phyloP scores from a whole-genome alignment of 2,888 invertebrate genomes.

The Brenthis hecate region DNA sequence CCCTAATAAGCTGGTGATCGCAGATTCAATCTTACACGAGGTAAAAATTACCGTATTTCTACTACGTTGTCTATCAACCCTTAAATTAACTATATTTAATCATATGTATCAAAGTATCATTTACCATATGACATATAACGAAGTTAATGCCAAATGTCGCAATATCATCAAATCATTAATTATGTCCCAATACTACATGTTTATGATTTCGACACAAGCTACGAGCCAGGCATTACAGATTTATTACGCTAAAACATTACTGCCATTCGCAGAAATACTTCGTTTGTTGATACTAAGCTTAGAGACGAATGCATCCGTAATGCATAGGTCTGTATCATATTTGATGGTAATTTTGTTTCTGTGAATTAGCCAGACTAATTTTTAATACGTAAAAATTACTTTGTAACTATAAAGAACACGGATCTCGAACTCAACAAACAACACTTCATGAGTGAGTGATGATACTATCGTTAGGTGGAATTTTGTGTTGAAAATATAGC shows the following conservation, averaged over 20 bases:
- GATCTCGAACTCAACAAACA: too few species aligned
- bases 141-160: conserved; percentile 2
- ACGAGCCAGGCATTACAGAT: conserved; percentile 34
- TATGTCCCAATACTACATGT: conserved; percentile 22
- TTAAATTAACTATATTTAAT: neutral
- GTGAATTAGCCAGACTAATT: too few species aligned
- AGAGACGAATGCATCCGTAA: neutral
- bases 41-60: neutral
- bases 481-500: too few species aligned
- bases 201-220: conserved; percentile 30
- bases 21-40: too few species aligned
- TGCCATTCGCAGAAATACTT: conserved; percentile 23
- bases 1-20: too few species aligned
- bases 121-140: conserved; percentile 11
- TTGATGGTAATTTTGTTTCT: too few species aligned
- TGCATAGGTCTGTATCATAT: neutral
- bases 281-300: neutral
- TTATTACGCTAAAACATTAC: conserved; percentile 37
- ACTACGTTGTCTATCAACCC: neutral
- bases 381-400: too few species aligned
- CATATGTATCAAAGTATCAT: conserved; percentile 7
- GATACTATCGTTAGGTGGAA: too few species aligned
- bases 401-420: too few species aligned
- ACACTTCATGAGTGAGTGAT: too few species aligned
- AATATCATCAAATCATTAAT: conserved; percentile 24